Conservation (phyloP, 2,797 vertebrate genomes). For the Melanotaenia trifasciata region DNA sequence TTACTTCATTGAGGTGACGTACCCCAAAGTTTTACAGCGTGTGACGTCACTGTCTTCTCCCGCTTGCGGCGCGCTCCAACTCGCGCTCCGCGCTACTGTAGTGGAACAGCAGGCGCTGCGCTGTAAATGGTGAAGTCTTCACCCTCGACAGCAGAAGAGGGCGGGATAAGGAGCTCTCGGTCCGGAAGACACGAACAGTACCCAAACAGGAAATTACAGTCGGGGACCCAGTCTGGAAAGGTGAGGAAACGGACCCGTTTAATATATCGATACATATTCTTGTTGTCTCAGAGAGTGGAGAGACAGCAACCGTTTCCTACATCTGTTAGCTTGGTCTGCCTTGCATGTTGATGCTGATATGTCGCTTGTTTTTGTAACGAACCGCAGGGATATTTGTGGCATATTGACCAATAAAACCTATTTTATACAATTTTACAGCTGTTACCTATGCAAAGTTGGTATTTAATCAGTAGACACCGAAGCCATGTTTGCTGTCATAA, state of each 20-base stretch:
- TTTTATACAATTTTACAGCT: not conserved
- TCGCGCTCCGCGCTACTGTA: not conserved
- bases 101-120: constrained; percentile 11
- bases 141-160: constrained; percentile 22
- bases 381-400: not conserved
- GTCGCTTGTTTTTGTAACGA: constrained; percentile 2
- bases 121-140: constrained; percentile 40
- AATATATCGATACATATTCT: not conserved
- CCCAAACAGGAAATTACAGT: constrained; percentile 42
- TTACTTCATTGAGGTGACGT: not conserved
- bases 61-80: not conserved
- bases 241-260: constrained; percentile 38
- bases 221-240: constrained; percentile 7
- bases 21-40: not conserved
- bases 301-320: not conserved
- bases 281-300: not conserved
- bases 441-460: not conserved
- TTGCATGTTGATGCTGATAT: not conserved
- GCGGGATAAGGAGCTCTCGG: constrained; percentile 52
- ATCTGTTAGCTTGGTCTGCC: constrained; percentile 25
- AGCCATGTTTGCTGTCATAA: constrained; percentile 12
- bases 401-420: not conserved
- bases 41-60: constrained; percentile 40
- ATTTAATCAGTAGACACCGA: not conserved
- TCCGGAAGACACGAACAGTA: constrained; percentile 10